These are phyloP conservation scores for Brachyrhaphis roseni DNA, from an alignment of 2,797 vertebrate genomes.

Conservation along the genomic window DNA sequence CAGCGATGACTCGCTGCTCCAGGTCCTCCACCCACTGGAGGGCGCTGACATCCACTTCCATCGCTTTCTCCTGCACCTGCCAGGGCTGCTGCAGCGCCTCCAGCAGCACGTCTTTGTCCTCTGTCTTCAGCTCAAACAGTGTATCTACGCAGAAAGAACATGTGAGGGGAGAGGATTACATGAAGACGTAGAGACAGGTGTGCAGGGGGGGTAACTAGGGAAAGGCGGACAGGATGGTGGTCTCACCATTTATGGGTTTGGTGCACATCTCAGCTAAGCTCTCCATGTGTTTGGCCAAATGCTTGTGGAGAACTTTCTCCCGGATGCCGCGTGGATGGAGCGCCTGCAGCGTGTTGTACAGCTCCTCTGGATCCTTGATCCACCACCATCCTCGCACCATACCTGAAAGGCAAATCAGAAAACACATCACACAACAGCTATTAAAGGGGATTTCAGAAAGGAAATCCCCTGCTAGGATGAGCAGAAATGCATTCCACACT, in stretches of 20 bases:
- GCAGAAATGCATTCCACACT: background rate
- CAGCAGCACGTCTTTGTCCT: conserved; percentile 68
- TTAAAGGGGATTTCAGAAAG: background rate
- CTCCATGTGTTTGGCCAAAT: conserved; percentile 94
- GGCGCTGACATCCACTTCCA: conserved; percentile 85
- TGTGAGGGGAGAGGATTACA: background rate
- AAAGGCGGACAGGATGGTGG: background rate
- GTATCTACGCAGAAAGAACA: conserved; percentile 76
- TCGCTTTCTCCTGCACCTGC: conserved; percentile 85
- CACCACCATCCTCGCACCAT: conserved; percentile 96
- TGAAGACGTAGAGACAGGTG: background rate
- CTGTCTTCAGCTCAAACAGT: conserved; percentile 83
- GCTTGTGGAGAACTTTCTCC: conserved; percentile 93
- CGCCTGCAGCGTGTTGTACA: conserved; percentile 84
- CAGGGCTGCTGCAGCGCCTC: conserved; percentile 83
- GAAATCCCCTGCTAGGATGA: background rate
- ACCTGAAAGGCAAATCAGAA: conserved; percentile 70
- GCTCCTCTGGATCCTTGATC: conserved; percentile 87
- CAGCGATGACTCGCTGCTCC: conserved; percentile 89
- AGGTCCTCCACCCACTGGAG: conserved; percentile 95
- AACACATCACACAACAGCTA: background rate
- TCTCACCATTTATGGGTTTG: conserved; percentile 82
- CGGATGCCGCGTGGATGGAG: conserved; percentile 91
- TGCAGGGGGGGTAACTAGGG: background rate
- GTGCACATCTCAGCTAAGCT: conserved; percentile 89